Base-by-base conservation (phyloP, 1,140 invertebrate genomes). In the Philotrypesis tridentata region DNA sequence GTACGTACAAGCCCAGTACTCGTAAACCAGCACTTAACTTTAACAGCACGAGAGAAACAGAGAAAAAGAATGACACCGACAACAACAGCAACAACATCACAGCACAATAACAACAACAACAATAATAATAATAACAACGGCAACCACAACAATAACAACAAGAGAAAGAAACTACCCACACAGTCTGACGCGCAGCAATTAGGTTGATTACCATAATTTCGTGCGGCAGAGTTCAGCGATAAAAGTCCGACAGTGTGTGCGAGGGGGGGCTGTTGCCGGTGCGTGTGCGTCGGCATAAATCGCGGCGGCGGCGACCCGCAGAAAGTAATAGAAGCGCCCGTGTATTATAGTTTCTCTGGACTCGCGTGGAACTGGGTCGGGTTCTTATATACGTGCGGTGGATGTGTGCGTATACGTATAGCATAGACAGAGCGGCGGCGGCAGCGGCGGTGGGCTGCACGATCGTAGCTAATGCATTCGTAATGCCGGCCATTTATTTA, bases 401-500 rank as follows among this genome's bases (percentile, higher is more conserved):
- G 40, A 72, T 63, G 12, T 37, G 11, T 65, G 12, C 72, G 23
- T 67, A 65, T 40, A 67, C n/a, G 68, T 63, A 61, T 31, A 48
- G 7, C 21, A 55, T 55, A 61, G 25, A 68, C 33, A 29, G 12
- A 25, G 14, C 23, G 25, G 17, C 33, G 48, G 27, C 43, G n/a
- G n/a, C n/a, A n/a, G n/a, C n/a, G n/a, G n/a, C n/a, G n/a, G n/a
- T n/a, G n/a, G n/a, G n/a, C 21, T 40, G 27, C 60, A 31, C 27
- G 37, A 67, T 31, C 43, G 73, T 43, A 9, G 61, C 67, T n/a
- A n/a, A 55, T 82, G 80, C 72, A 83, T 84, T 82, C 70, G 74
- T 88, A 85, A 83, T 82, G 81, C 76, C 72, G 63, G 75, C 80
- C 86, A 88, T 87, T 87, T 87, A 88, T 88, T 88, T 87, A 85